These are phyloP conservation scores for Percopsis transmontana DNA, from an alignment of 2,113 vertebrate species.

Conservation along the genomic window DNA sequence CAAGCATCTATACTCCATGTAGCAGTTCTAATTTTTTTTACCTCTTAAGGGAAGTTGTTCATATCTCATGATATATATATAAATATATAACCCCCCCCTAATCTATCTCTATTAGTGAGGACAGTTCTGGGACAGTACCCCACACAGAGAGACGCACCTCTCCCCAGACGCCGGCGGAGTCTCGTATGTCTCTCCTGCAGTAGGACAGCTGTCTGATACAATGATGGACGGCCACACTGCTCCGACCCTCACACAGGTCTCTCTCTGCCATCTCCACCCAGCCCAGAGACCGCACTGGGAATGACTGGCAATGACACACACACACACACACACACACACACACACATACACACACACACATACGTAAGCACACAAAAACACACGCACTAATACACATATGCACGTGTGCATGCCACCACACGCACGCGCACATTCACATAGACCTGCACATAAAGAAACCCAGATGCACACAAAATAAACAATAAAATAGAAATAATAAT, in stretches of 20 bases:
- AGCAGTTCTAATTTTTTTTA: too few relatives aligned
- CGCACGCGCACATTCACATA: too few relatives aligned
- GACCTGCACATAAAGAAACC: too few relatives aligned
- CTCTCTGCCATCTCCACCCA: constrained; percentile 97
- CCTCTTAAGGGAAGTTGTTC: too few relatives aligned
- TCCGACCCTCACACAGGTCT: constrained; percentile 89
- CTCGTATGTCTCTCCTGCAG: constrained; percentile 94
- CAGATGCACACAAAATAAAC: too few relatives aligned
- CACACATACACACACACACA: background rate
- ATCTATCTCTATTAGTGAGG: too few relatives aligned
- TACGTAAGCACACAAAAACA: background rate
- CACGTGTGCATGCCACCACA: too few relatives aligned
- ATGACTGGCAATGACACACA: background rate
- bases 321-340: background rate
- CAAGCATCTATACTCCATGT: too few relatives aligned
- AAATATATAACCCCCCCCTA: too few relatives aligned
- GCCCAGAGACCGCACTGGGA: constrained; percentile 87
- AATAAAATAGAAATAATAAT: too few relatives aligned
- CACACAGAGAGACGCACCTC: constrained; percentile 80
- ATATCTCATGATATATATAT: too few relatives aligned
- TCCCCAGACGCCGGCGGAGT: constrained; percentile 95
- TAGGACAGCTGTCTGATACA: constrained; percentile 97
- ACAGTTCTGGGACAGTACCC: too few relatives aligned
- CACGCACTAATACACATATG: constrained; percentile 5
- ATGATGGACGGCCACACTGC: constrained; percentile 92